Conservation (phyloP, 2,797 vertebrate species). For the Schizopygopsis malacanthus region DNA sequence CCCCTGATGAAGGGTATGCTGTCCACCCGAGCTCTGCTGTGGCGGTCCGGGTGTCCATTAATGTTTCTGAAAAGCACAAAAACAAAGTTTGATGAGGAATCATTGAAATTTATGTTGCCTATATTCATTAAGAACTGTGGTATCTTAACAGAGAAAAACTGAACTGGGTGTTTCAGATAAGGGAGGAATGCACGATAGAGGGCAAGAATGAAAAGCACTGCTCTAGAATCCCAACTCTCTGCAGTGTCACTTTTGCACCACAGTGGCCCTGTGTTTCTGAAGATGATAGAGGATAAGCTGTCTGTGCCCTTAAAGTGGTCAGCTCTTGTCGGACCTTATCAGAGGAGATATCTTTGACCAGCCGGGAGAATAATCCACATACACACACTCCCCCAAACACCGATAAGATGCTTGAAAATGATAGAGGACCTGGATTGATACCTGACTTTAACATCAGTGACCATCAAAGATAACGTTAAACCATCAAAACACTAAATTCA, state of each 20-base stretch:
- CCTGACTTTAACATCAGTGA: neutral
- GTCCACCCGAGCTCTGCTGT: conserved; percentile 99
- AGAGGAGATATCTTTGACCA: conserved; percentile 44
- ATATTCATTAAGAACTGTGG: neutral
- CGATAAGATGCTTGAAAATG: conserved; percentile 18
- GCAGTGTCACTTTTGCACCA: neutral
- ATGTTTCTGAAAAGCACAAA: conserved; percentile 82
- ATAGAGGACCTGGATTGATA: conserved; percentile 10
- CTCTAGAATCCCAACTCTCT: neutral
- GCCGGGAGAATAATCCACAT: conserved; percentile 37
- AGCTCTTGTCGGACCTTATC: conserved; percentile 56
- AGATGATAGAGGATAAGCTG: neutral
- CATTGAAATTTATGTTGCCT: neutral
- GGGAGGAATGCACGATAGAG: neutral
- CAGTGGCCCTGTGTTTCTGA: neutral
- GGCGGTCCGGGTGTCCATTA: conserved; percentile 97
- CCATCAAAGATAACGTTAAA: neutral
- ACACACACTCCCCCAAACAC: conserved; percentile 26
- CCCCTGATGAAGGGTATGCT: conserved; percentile 94
- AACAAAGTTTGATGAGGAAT: neutral
- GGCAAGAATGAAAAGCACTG: neutral
- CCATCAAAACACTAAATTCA: neutral
- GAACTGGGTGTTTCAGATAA: neutral
- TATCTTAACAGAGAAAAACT: neutral
- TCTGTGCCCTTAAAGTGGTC: conserved; percentile 35